phyloP scores from a whole-genome alignment of 2,113 vertebrate species.

The Heloderma charlesbogerti region DNA sequence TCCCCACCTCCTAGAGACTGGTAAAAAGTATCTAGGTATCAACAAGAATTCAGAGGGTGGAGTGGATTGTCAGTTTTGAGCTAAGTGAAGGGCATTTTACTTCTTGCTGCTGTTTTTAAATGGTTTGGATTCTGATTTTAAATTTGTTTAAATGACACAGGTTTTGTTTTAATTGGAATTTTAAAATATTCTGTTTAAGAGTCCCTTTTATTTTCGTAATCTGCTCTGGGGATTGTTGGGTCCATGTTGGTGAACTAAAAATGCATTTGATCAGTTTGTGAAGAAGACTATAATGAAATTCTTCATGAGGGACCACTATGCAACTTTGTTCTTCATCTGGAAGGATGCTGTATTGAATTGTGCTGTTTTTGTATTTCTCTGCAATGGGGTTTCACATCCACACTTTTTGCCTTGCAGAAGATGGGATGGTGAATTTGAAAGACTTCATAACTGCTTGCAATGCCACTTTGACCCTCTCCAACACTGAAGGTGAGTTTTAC shows the following conservation, averaged over 20 bases:
- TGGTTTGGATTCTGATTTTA: background rate
- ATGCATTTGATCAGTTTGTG: background rate
- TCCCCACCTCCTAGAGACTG: background rate
- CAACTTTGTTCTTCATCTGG: background rate
- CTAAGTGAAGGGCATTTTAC: background rate
- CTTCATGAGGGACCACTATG: background rate
- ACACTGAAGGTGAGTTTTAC: background rate
- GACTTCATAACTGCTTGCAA: background rate
- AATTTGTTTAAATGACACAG: background rate
- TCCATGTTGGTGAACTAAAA: background rate
- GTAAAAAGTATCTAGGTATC: background rate
- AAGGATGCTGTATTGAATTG: background rate
- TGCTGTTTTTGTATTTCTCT: background rate
- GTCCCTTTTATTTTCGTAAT: background rate
- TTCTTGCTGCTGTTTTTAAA: background rate
- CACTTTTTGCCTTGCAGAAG: constrained; percentile 1
- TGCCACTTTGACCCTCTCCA: background rate
- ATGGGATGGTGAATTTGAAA: background rate
- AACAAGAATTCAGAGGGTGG: background rate
- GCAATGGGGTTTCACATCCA: background rate
- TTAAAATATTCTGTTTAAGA: background rate
- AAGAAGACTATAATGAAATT: background rate
- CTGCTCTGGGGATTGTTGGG: too few species aligned
- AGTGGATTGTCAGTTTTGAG: background rate
- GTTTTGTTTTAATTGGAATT: background rate